Conservation (phyloP, 1,140 invertebrate species). For the Leptonema lineaticorne region DNA sequence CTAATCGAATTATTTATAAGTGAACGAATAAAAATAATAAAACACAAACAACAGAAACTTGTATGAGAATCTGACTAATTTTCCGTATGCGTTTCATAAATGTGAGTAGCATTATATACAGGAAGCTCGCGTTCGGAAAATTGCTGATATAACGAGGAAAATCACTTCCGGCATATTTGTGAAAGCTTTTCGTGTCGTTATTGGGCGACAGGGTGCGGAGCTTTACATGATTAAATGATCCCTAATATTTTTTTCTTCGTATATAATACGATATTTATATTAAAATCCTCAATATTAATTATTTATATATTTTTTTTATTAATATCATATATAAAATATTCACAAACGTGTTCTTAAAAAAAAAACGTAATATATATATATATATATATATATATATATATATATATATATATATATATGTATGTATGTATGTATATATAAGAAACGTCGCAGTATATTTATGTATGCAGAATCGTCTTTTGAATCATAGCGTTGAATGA, state of each 20-base stretch:
- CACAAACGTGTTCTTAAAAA: too few species aligned
- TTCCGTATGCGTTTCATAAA: not conserved
- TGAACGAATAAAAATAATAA: too few species aligned
- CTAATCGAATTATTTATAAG: too few species aligned
- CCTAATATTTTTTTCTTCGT: not conserved
- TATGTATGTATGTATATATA: not conserved
- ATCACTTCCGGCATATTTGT: conserved; percentile 25
- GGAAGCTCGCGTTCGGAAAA: conserved; percentile 19
- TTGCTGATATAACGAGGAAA: conserved; percentile 23
- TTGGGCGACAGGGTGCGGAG: conserved; percentile 14
- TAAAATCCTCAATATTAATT: not conserved
- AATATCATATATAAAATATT: not conserved
- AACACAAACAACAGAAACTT: not conserved
- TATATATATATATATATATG: too few species aligned
- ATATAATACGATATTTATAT: not conserved
- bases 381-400: too few species aligned
- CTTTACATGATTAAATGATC: conserved; percentile 22
- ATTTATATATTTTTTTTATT: not conserved
- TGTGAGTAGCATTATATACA: not conserved
- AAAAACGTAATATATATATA: too few species aligned
- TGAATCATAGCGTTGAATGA: too few species aligned
- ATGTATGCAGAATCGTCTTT: too few species aligned
- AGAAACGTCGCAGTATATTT: too few species aligned
- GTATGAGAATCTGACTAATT: not conserved
- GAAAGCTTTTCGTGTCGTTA: conserved; percentile 26